A percentile compares a stretch with the other conserved stretches of the same genome.
phyloP scores from a whole-genome alignment of 2,888 invertebrate genomes.

The Dasysyrphus albostriatus region DNA sequence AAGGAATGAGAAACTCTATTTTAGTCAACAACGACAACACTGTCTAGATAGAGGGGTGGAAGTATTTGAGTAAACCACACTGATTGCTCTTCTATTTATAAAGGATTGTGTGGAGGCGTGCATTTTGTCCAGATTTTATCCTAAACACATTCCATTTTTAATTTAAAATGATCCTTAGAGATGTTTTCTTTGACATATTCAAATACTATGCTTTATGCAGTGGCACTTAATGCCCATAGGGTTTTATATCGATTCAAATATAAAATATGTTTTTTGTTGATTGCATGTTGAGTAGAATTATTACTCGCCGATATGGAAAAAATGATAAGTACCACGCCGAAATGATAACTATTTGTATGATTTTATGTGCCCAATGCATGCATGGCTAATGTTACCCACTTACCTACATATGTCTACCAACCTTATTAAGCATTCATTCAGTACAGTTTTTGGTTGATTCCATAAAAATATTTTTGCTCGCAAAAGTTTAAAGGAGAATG shows the following conservation, averaged over 20 bases:
- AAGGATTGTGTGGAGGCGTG: conserved; percentile 61
- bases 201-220: neutral
- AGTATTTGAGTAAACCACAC: conserved; percentile 63
- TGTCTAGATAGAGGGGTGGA: conserved; percentile 12
- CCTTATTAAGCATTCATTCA: too few species aligned
- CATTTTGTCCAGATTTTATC: conserved; percentile 3
- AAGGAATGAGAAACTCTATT: too few species aligned
- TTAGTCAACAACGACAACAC: neutral
- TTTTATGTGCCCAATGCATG: too few species aligned
- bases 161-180: neutral
- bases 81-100: conserved; percentile 53
- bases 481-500: too few species aligned
- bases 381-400: too few species aligned
- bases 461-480: too few species aligned
- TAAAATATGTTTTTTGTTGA: conserved; percentile 8
- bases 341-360: too few species aligned
- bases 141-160: neutral
- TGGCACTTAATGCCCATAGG: conserved; percentile 12
- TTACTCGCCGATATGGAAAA: too few species aligned
- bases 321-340: too few species aligned
- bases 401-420: too few species aligned
- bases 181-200: too few species aligned
- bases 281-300: neutral
- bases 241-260: conserved; percentile 35
- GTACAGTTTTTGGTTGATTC: too few species aligned